Evolutionary conservation across 2,113 vertebrate genomes (phyloP).

Genomic region (mouse (Mus musculus)): GRCm39 chr11:107272501-107273000

Average conservation of each 20-base stretch:
- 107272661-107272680: conserved; percentile 51
- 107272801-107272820: conserved; percentile 56
- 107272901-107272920: conserved; percentile 71
- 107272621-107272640: conserved; percentile 68
- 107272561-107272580: conserved; percentile 42
- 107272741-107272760: conserved; percentile 62
- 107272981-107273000: conserved; percentile 5
- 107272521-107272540: conserved; percentile 32
- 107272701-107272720: conserved; percentile 50
- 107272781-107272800: conserved; percentile 65
- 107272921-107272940: conserved; percentile 57
- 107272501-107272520: conserved; percentile 35
- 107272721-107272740: conserved; percentile 33
- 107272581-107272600: conserved; percentile 70
- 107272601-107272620: conserved; percentile 58
- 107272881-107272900: conserved; percentile 68
- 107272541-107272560: conserved; percentile 13
- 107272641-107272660: conserved; percentile 69
- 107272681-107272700: conserved; percentile 58
- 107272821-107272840: conserved; percentile 70
- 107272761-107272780: conserved; percentile 65
- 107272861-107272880: conserved; percentile 60
- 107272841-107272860: conserved; percentile 60
- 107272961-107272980: neutral
- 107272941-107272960: conserved; percentile 49